Percentiles rank a stretch among this genome's conserved stretches.
Conservation (phyloP, 2,888 invertebrate species). For the Choristoneura rosaceana region DNA sequence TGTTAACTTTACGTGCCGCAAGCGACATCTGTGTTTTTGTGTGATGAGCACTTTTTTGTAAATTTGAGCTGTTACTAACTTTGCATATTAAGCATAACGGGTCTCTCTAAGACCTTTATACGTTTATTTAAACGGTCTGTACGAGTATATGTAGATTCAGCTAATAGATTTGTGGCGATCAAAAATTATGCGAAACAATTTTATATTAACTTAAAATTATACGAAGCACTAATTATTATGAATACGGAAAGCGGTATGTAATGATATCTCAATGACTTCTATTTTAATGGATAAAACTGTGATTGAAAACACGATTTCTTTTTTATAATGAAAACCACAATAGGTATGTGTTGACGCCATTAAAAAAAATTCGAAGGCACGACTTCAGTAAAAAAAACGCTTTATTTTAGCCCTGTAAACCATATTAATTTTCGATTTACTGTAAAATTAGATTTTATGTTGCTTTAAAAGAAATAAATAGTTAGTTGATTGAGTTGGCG, state of each 20-base stretch:
- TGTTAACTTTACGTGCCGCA: not conserved
- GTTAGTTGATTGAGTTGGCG: too few relatives aligned
- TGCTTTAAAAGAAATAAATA: too few relatives aligned
- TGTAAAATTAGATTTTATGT: too few relatives aligned
- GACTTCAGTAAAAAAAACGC: too few relatives aligned
- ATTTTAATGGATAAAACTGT: conserved; percentile 10
- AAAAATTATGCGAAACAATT: conserved; percentile 21
- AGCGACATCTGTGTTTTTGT: conserved; percentile 1
- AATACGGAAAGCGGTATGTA: conserved; percentile 12
- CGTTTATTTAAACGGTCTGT: too few relatives aligned
- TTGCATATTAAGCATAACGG: not conserved
- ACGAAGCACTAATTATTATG: conserved; percentile 27
- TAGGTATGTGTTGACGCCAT: too few relatives aligned
- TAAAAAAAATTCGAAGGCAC: too few relatives aligned
- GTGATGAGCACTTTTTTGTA: not conserved
- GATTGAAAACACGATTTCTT: too few relatives aligned
- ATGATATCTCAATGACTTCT: conserved; percentile 34
- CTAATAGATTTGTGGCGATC: not conserved
- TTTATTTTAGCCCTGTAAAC: too few relatives aligned
- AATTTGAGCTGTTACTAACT: not conserved
- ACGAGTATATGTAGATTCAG: not conserved
- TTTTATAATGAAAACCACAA: too few relatives aligned
- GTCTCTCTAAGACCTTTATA: not conserved
- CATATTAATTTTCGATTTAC: too few relatives aligned
- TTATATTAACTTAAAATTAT: conserved; percentile 23